A percentile compares a stretch with the other conserved stretches of the same genome.
Evolutionary conservation across 2,888 invertebrate genomes (phyloP).

Genomic region (Dexiosoma caninum): DNA sequence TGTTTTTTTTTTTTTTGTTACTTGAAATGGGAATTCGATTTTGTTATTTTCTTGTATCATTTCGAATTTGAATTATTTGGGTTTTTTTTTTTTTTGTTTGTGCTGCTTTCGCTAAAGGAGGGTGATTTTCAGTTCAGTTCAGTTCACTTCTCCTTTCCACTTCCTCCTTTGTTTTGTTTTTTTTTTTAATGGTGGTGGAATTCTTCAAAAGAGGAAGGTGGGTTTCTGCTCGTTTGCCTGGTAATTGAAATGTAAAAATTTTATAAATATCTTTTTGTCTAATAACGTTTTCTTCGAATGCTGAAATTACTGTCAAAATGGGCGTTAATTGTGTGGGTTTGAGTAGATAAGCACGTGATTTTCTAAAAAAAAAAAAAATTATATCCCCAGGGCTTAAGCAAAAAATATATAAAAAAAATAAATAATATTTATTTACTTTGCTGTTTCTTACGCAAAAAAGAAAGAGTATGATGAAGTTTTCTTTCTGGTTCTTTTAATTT

Average conservation of each 20-base stretch:
- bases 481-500: background rate
- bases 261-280: conserved; percentile 11
- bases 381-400: conserved; percentile 67
- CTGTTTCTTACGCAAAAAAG: no score
- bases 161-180: no score
- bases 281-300: conserved; percentile 36
- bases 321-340: conserved; percentile 75
- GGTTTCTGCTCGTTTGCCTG: conserved; percentile 52
- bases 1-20: background rate
- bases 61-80: conserved; percentile 42
- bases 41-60: conserved; percentile 37
- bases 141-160: background rate
- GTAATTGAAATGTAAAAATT: conserved; percentile 61
- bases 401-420: conserved; percentile 28
- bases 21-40: conserved; percentile 53
- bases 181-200: conserved; percentile 2
- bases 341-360: conserved; percentile 75
- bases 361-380: conserved; percentile 70
- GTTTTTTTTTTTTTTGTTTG: no score
- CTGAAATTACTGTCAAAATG: conserved; percentile 67
- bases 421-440: conserved; percentile 47
- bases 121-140: conserved; percentile 31
- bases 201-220: conserved; percentile 2
- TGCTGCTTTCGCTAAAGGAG: conserved; percentile 4
- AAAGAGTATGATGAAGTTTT: conserved; percentile 27